Percentiles rank a stretch among this genome's conserved stretches.
These are phyloP conservation scores for Cryptus viduatorius DNA, from an alignment of 2,888 invertebrate genomes.

Conservation along the genomic window DNA sequence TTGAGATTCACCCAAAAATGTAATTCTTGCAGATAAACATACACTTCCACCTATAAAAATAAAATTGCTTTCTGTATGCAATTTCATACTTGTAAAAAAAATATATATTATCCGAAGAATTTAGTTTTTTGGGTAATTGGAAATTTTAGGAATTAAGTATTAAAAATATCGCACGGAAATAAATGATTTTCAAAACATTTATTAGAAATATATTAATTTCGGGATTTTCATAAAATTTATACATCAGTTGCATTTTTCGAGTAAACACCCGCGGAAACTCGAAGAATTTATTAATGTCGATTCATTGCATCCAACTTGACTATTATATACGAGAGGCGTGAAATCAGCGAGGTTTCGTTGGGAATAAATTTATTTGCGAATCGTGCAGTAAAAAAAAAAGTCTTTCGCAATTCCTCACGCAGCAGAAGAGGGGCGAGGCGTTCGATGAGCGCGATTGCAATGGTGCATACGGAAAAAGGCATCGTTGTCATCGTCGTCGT, in stretches of 20 bases:
- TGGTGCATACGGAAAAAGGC: conserved; percentile 50
- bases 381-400: conserved; percentile 1
- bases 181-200: not conserved
- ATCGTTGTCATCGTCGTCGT: conserved; percentile 14
- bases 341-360: conserved; percentile 28
- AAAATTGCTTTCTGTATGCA: too few relatives aligned
- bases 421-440: conserved; percentile 22
- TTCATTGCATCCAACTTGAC: conserved; percentile 8
- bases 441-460: conserved; percentile 47
- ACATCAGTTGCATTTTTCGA: not conserved
- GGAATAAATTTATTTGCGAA: conserved; percentile 38
- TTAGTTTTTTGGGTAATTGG: too few relatives aligned
- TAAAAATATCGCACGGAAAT: not conserved
- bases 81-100: too few relatives aligned
- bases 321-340: conserved; percentile 11
- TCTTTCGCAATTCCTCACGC: conserved; percentile 62
- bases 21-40: too few relatives aligned
- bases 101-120: too few relatives aligned
- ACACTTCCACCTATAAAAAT: too few relatives aligned
- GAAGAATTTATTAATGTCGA: not conserved
- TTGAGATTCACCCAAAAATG: too few relatives aligned
- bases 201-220: not conserved
- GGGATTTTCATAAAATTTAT: not conserved
- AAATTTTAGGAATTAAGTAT: too few relatives aligned
- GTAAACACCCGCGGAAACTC: not conserved